A percentile compares a stretch with the other conserved stretches of the same genome.
Evolutionary conservation across 2,113 vertebrate species (phyloP).

Genomic region (Strigops habroptila): DNA sequence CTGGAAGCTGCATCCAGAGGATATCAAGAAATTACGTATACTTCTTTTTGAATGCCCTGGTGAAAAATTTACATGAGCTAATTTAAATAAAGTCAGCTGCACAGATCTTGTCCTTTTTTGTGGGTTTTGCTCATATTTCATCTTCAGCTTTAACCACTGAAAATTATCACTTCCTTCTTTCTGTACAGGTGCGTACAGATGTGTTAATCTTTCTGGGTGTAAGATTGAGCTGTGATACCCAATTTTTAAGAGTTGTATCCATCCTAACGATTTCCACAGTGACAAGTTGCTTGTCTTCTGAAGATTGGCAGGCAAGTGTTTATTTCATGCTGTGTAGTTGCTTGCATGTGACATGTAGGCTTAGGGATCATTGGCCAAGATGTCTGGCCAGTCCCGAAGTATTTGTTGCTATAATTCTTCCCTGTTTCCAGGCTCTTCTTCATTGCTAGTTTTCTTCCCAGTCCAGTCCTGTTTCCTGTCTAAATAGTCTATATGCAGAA

Average conservation of each 20-base stretch:
- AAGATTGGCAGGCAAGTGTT: background rate
- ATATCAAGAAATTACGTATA: background rate
- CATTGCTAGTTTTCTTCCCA: background rate
- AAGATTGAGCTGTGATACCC: background rate
- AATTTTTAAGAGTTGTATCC: background rate
- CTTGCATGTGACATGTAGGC: background rate
- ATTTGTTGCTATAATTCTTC: background rate
- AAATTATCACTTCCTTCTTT: background rate
- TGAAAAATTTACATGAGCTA: background rate
- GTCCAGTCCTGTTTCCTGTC: background rate
- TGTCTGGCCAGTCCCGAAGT: background rate
- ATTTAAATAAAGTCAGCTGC: background rate
- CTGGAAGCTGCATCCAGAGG: background rate
- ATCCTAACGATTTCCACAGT: background rate
- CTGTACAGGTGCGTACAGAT: background rate
- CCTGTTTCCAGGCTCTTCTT: background rate
- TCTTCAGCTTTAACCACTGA: background rate
- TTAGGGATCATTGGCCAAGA: background rate
- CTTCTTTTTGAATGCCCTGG: background rate
- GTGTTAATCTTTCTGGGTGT: background rate
- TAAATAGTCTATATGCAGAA: background rate
- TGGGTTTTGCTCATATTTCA: background rate
- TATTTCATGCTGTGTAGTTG: background rate
- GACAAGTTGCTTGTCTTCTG: background rate
- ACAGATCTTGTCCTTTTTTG: background rate